phyloP scores from a whole-genome alignment of 64 coral and sea anemone species.

The Pocillopora damicornis region DNA sequence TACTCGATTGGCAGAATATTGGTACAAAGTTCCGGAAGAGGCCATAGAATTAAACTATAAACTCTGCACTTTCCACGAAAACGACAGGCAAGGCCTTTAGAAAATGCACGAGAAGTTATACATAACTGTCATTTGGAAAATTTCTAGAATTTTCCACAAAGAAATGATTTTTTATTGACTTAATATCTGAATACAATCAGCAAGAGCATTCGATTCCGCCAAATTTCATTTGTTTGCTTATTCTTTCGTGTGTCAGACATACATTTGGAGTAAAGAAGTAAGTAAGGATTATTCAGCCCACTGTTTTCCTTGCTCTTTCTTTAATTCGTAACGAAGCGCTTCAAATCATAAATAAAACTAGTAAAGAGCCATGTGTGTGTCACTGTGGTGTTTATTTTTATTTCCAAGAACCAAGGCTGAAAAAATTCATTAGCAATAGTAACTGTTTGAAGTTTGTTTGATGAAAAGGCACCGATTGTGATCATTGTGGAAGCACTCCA shows the following conservation, averaged over 20 bases:
- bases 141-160: neutral
- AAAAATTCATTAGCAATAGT: slow-evolving; percentile 27
- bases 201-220: slow-evolving; percentile 18
- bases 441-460: slow-evolving; percentile 1
- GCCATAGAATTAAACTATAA: no score
- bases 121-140: neutral
- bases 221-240: neutral
- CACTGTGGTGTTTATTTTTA: neutral
- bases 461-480: slow-evolving; percentile 11
- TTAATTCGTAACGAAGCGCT: neutral
- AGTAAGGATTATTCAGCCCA: neutral
- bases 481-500: neutral
- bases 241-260: neutral
- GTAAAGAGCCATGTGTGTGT: neutral
- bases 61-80: no score
- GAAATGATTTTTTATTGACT: neutral
- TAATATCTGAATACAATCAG: neutral
- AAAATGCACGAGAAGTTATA: neutral
- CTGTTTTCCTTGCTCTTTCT: neutral
- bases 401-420: neutral
- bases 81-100: neutral
- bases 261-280: neutral
- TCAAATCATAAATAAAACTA: neutral
- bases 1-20: no score
- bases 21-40: no score